A percentile compares a stretch with the other conserved stretches of the same genome.
Evolutionary conservation across 2,888 invertebrate species (phyloP).

Genomic region (Oscheius myriophilus): DNA sequence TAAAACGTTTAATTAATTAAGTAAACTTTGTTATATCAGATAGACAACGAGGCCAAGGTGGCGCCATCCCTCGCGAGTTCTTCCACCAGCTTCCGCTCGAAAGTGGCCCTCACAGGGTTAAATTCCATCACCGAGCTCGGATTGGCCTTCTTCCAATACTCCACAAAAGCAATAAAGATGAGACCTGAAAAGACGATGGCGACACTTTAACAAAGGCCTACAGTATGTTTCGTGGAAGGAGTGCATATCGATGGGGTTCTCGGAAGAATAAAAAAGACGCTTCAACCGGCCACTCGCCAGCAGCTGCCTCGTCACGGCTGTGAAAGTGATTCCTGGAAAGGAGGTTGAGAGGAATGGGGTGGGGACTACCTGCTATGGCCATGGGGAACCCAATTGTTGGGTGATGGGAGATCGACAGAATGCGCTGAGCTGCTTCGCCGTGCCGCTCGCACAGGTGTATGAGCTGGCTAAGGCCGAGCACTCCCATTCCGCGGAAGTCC

Average conservation of each 20-base stretch:
- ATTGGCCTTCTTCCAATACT: constrained; percentile 89
- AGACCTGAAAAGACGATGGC: constrained; percentile 74
- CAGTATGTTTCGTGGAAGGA: constrained; percentile 91
- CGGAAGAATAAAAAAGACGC: constrained; percentile 88
- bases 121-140: constrained; percentile 96
- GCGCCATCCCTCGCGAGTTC: constrained; percentile 15
- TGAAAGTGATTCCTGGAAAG: constrained; percentile 87
- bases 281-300: constrained; percentile 84
- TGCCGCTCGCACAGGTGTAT: constrained; percentile 74
- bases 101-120: constrained; percentile 84
- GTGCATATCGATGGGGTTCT: constrained; percentile 69
- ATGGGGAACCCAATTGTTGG: constrained; percentile 44
- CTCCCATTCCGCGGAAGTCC: constrained; percentile 97
- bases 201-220: constrained; percentile 46
- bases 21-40: neutral
- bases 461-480: constrained; percentile 90
- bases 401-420: constrained; percentile 52
- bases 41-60: too few relatives aligned
- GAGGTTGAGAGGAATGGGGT: constrained; percentile 70
- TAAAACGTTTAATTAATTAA: too few relatives aligned
- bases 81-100: constrained; percentile 71
- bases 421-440: constrained; percentile 34
- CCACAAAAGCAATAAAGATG: constrained; percentile 91
- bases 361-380: constrained; percentile 26
- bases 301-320: constrained; percentile 86